phyloP scores from a whole-genome alignment of 2,888 invertebrate species.

The Melipona bicolor region DNA sequence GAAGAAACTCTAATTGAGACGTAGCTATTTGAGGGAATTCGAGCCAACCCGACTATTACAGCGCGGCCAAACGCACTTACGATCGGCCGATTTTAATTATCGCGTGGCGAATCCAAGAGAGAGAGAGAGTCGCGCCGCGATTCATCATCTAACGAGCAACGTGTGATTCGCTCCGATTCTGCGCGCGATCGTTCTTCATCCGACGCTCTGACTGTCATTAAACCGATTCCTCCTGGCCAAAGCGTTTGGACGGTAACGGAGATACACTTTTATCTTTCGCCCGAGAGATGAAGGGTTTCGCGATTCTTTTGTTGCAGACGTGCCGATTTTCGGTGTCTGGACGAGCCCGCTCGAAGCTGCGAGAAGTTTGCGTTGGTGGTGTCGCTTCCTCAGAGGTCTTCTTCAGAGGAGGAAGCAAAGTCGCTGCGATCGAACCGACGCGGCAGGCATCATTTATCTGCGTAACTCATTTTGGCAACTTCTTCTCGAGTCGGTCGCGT shows the following conservation, averaged over 20 bases:
- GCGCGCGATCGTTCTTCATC: constrained; percentile 33
- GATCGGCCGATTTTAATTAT: constrained; percentile 75
- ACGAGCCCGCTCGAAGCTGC: too few species aligned
- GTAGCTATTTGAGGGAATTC: constrained; percentile 78
- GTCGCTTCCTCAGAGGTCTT: background rate
- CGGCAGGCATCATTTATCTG: constrained; percentile 47
- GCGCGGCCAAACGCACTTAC: constrained; percentile 71
- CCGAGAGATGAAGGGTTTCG: background rate
- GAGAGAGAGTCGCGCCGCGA: constrained; percentile 45
- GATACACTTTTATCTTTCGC: constrained; percentile 15
- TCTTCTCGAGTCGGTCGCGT: constrained; percentile 28
- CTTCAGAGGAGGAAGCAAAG: background rate
- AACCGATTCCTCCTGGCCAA: background rate
- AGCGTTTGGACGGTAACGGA: background rate
- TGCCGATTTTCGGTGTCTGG: background rate
- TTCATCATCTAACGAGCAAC: constrained; percentile 65
- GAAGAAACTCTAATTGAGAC: constrained; percentile 80
- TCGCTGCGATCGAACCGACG: background rate
- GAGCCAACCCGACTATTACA: constrained; percentile 69
- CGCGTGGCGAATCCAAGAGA: constrained; percentile 28
- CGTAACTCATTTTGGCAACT: constrained; percentile 52
- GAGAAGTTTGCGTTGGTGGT: too few species aligned
- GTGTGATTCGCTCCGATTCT: constrained; percentile 41
- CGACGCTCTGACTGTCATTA: constrained; percentile 30
- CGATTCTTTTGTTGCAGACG: background rate